phyloP scores from a whole-genome alignment of 1,140 invertebrate genomes.

The Melitaea cinxia region DNA sequence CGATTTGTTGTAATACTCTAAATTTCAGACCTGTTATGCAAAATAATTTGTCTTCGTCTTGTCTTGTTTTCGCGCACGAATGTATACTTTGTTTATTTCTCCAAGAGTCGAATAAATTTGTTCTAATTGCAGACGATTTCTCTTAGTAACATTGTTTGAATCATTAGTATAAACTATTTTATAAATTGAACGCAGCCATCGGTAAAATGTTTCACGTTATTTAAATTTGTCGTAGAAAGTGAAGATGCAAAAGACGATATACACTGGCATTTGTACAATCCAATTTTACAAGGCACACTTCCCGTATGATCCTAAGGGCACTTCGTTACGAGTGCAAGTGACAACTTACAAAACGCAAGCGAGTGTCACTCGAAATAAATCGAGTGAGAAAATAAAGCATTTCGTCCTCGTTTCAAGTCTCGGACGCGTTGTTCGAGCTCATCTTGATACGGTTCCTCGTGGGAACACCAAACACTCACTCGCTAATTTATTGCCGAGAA shows the following conservation, averaged over 20 bases:
- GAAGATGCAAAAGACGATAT: constrained; percentile 4
- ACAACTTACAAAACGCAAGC: constrained; percentile 50
- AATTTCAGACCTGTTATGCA: constrained; percentile 10
- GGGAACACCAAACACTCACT: constrained; percentile 46
- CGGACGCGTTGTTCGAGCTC: constrained; percentile 45
- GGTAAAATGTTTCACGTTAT: neutral
- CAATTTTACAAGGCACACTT: constrained; percentile 5
- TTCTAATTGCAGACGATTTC: no score
- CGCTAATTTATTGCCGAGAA: constrained; percentile 52
- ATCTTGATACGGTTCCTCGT: constrained; percentile 54
- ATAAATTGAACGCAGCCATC: neutral
- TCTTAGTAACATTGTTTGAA: no score
- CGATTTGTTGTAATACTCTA: constrained; percentile 19
- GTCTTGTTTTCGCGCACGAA: neutral
- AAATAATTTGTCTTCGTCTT: constrained; percentile 9
- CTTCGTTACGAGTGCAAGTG: constrained; percentile 45
- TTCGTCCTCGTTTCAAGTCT: constrained; percentile 43
- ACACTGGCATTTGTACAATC: constrained; percentile 6
- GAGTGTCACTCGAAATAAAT: constrained; percentile 54
- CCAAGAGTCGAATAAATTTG: neutral
- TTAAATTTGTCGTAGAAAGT: constrained; percentile 1
- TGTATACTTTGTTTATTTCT: neutral
- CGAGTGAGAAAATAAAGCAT: constrained; percentile 52
- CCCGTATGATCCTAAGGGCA: constrained; percentile 21
- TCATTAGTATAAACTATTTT: neutral